Evolutionary conservation across 1,140 invertebrate genomes (phyloP), one percentile per base, ranked within the genome.

Genomic region (Babylonia areolata): DNA sequence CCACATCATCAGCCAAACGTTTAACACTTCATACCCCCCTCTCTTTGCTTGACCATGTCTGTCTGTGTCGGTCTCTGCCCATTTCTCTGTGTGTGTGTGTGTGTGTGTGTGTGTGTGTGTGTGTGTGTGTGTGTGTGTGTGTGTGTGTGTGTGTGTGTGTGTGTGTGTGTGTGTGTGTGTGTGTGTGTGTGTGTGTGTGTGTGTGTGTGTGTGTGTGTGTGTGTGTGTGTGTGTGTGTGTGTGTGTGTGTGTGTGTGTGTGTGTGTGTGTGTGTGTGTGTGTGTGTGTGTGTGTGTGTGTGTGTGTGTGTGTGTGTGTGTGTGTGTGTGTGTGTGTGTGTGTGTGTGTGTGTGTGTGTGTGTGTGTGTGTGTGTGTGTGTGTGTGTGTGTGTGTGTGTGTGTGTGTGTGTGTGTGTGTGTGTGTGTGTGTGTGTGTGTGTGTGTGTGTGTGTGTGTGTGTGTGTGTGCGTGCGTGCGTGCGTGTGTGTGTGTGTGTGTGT

Each of bases 171-270:
- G 58, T 64, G 58, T 64, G 58, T 64, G 58, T 64, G 58, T 64
- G 58, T 64, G 58, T 64, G 58, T 64, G 58, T 64, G 58, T 64
- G 58, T 64, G 58, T 64, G 58, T 64, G 58, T 64, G 58, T 64
- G 58, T 64, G 58, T 64, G 58, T 64, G 58, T 64, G 58, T 64
- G 58, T 64, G 58, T 23, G 58, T 23, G 58, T 64, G 58, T 23
- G 58, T 64, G 58, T 23, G 58, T 64, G 58, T 64, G 58, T 3
- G 58, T 64, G 58, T 64, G 58, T 11, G 58, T 64, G 58, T 23
- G 58, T 64, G 58, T 64, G 58, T 23, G 58, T 23, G 58, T 64
- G 58, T 23, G 58, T 64, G 58, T 64, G 58, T 64, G 58, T 64
- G 58, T 64, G 9, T 64, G 58, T 64, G 12, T 12, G 12, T 64